Base-by-base conservation (phyloP, 2,888 invertebrate species). In the Smittia aterrima region DNA sequence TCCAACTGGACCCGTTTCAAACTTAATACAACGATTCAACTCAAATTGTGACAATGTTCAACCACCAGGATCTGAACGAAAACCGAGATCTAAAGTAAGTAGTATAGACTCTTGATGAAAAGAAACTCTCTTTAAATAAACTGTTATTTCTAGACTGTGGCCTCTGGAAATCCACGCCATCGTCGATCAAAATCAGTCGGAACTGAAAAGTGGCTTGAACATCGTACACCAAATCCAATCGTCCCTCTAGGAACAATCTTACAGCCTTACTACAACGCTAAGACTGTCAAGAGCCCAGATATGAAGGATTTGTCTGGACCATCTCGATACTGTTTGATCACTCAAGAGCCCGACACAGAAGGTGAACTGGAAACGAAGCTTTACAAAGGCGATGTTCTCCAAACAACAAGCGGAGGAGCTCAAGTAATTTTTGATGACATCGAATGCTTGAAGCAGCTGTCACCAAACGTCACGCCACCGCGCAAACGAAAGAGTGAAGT, bases 391-490 rank as follows among this genome's bases (percentile, higher is more conserved):
- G 95, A 98, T 81, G 92, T 98, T 1, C 87, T 97, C 1, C 95
- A 95, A 0, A 98, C 98, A 0, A 90, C 91, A 75, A 93, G 95
- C 1, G 98, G 98, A 0, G 98, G 99, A 0, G 93, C 96, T 0
- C 96, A 98, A 79, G 92, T 98, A 0, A 90, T 97, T 25, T 96
- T 98, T 80, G 92, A 93, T 78, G 98, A 98, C 82, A 92, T 98
- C 0, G 98, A 99, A 81, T 90, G 91, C 80, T 81, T 97, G 7
- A 90, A 89, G 77, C 95, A 95, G 79, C 87, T 89, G 78, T 93
- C 93, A 0, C 94, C 94, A 0, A 88, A 85, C 0, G 81, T 79
- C 54, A 83, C 84, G n/a, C 83, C 83, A 2, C 80, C 80, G 20
- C 80, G 83, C 1, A 84, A 84, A 75, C 80, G 84, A 3, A 75